Base-by-base conservation (phyloP, 1,140 invertebrate species). In the Hypsibius dujardini region DNA sequence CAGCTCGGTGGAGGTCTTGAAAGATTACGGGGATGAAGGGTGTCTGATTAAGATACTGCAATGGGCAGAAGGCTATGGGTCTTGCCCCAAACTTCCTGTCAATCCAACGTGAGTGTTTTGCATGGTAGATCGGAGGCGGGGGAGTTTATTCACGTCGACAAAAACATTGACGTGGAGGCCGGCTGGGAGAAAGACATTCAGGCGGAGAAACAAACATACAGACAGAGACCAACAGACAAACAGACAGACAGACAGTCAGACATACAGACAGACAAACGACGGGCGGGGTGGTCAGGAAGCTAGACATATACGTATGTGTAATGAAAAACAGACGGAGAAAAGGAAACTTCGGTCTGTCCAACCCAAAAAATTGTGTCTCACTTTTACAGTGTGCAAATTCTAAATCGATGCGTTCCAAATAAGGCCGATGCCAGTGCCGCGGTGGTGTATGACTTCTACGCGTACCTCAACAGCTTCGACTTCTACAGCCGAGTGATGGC, bases 401-500 rank as follows among this genome's bases (percentile, higher is more conserved):
- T 28, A 28, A 28, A 28, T 28, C 28, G 28, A 28, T 95, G 92
- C 79, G 84, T 94, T 74, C 91, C 91, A 42, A 86, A 85, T 72
- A 77, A 81, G 3, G 78, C 86, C 73, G 84, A 86, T 70, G 76
- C 86, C 1, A 80, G 84, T 1, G 78, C 82, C 71, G 81, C 82
- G 71, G 80, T 87, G 42, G 82, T 88, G 72, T 82, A 79, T 28
- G 85, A 88, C 77, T 83, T 92, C 72, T 90, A 90, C 81, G 85
- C 85, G 3, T 82, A 89, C 73, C 81, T 94, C 3, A 92, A 92
- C 78, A 87, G 86, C 75, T 90, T 89, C 86, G 89, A 92, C 79
- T 84, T 87, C 47, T 85, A 91, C 72, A 87, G 92, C 78, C 88
- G 92, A 81, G 85, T 92, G 77, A 80, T 94, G 1, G 86, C 87